phyloP scores from a whole-genome alignment of 1,140 invertebrate species.

The Aphaenogaster floridana region DNA sequence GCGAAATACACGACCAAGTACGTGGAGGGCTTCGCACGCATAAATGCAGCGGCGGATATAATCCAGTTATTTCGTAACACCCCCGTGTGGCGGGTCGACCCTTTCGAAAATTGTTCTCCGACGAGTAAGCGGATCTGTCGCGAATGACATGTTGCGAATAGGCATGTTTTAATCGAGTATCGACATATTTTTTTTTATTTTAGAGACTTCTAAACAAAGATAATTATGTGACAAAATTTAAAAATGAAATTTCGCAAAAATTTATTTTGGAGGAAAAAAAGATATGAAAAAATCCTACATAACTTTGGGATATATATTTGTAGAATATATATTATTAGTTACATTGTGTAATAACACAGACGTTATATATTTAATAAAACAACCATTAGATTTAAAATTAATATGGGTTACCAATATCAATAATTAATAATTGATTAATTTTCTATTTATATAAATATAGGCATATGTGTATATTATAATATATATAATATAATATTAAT shows the following conservation, averaged over 20 bases:
- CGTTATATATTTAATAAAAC: background rate
- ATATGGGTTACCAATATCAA: background rate
- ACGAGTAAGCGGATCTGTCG: background rate
- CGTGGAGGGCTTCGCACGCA: constrained; percentile 18
- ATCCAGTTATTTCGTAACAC: constrained; percentile 52
- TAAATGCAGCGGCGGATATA: constrained; percentile 34
- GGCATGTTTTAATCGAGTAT: background rate
- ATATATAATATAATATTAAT: constrained; percentile 26
- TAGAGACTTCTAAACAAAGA: background rate
- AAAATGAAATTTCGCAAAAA: background rate
- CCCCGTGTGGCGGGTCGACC: background rate
- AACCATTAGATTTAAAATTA: background rate
- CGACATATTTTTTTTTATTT: background rate
- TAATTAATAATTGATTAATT: constrained; percentile 36
- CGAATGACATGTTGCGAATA: background rate
- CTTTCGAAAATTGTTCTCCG: constrained; percentile 49
- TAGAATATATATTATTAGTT: background rate
- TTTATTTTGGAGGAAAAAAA: background rate
- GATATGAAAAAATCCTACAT: background rate
- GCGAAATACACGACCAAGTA: constrained; percentile 47
- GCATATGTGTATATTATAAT: background rate
- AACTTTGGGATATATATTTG: background rate
- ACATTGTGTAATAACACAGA: too few species aligned
- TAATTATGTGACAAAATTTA: background rate
- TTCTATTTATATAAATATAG: background rate